phyloP scores from a whole-genome alignment of 2,113 vertebrate species.

The Prochilodus magdalenae region DNA sequence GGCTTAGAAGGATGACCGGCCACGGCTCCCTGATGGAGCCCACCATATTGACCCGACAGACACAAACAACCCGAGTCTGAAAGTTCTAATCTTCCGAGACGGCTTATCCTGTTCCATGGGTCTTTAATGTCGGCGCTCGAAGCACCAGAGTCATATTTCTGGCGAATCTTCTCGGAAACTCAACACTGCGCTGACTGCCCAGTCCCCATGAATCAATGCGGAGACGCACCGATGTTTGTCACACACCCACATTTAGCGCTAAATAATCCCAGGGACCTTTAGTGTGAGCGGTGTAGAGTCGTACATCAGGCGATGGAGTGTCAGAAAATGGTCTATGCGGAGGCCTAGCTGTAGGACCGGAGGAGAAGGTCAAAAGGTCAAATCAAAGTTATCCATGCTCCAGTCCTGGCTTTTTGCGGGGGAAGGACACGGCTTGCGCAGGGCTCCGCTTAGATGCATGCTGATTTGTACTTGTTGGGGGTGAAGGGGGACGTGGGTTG shows the following conservation, averaged over 20 bases:
- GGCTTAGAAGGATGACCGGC: conserved; percentile 24
- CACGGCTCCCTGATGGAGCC: neutral
- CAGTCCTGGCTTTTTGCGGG: conserved; percentile 13
- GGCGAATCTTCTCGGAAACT: conserved; percentile 1
- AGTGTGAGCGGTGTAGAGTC: neutral
- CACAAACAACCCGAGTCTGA: neutral
- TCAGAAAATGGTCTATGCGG: conserved; percentile 16
- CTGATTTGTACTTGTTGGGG: conserved; percentile 3
- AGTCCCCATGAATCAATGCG: neutral
- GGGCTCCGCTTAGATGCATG: conserved; percentile 10
- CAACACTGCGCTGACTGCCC: neutral
- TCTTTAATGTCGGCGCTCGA: neutral
- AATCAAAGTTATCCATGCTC: conserved; percentile 29
- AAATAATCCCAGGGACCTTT: neutral
- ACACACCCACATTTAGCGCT: conserved; percentile 10
- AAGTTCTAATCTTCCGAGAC: neutral
- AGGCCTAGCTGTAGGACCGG: conserved; percentile 11
- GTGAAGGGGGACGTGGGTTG: conserved; percentile 36
- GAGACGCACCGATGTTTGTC: neutral
- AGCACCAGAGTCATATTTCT: neutral
- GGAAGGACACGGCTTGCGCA: conserved; percentile 14
- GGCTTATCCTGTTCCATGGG: neutral
- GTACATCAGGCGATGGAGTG: conserved; percentile 18
- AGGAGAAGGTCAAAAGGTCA: conserved; percentile 5
- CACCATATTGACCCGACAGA: conserved; percentile 22